Evolutionary conservation across 2,113 vertebrate species (phyloP).

Genomic region (Motacilla alba): DNA sequence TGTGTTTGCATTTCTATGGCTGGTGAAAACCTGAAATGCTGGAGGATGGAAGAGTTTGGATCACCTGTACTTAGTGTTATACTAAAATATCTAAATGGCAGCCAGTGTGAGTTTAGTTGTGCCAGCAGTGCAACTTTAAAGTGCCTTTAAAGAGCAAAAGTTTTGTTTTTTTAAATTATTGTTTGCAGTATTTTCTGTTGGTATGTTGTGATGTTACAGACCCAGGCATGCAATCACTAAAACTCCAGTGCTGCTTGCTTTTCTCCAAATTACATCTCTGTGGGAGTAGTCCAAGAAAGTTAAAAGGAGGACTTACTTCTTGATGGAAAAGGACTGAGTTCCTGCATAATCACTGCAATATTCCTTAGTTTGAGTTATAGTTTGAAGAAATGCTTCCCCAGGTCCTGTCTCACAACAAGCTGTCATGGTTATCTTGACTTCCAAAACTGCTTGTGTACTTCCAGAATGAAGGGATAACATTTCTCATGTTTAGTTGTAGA

Average conservation of each 20-base stretch:
- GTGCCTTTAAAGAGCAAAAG: neutral
- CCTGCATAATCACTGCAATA: neutral
- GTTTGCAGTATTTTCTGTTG: neutral
- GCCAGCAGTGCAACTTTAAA: neutral
- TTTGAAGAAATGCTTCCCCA: neutral
- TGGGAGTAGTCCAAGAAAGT: neutral
- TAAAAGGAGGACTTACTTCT: neutral
- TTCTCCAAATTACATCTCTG: neutral
- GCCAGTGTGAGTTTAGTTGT: neutral
- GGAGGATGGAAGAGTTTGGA: neutral
- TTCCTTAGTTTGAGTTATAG: neutral
- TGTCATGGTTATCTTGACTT: neutral
- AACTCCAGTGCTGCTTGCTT: neutral
- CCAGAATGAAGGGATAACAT: neutral
- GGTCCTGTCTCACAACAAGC: neutral
- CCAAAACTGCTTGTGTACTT: neutral
- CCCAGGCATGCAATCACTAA: neutral
- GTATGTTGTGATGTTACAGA: neutral
- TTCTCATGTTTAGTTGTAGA: neutral
- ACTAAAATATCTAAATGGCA: neutral
- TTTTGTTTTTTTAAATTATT: neutral
- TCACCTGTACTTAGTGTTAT: neutral
- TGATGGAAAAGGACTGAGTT: neutral
- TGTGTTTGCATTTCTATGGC: accelerated
- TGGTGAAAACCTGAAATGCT: neutral